Base-by-base conservation (phyloP, 53 echinoderm and acorn worm genomes). In the Holothuria leucospilota region DNA sequence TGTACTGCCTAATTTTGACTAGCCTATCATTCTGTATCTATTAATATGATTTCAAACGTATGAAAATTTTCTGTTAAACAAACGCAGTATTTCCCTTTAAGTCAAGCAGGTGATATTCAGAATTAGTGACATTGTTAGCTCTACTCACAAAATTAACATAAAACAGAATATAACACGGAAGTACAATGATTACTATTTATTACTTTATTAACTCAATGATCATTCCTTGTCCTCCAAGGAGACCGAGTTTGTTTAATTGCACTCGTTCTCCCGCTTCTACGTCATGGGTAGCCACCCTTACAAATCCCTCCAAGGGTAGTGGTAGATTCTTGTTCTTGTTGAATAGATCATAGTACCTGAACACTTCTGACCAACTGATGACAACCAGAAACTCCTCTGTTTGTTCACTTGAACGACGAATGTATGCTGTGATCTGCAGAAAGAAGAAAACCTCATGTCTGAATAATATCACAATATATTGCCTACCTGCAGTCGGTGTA, bases 181-280 rank as follows among this genome's bases (percentile, higher is more conserved):
- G 46, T 34, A 34, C 34, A 29, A 34, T 34, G 1, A 3, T 34
- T 3, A 34, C 3, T 34, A 34, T 34, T 34, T 34, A 34, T 24
- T 73, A 38, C 39, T 91, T 84, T 29, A 92, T 90, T 39, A 95
- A 69, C 8, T 84, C 70, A 18, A 94, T 84, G 4, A 96, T 85
- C 13, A 96, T 60, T 11, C 94, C 96, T 39, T 94, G 93, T 39
- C 94, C 96, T 0, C 91, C 93, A 15, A 82, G 38, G 46, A 96
- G 84, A 26, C 66, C 58, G 0, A 96, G 59, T 71, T 94, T 96
- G 77, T 96, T 96, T 26, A 96, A 82, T 85, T 96, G 87, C 41
- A 96, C 94, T n/a, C 87, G 73, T 24, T 89, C 59, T 13, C 84
- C 90, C 39, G 77, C 89, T 72, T 63, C 29, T 30, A 0, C 30